These are phyloP conservation scores for Morone chrysops DNA, from an alignment of 2,113 vertebrate genomes.

Conservation along the genomic window DNA sequence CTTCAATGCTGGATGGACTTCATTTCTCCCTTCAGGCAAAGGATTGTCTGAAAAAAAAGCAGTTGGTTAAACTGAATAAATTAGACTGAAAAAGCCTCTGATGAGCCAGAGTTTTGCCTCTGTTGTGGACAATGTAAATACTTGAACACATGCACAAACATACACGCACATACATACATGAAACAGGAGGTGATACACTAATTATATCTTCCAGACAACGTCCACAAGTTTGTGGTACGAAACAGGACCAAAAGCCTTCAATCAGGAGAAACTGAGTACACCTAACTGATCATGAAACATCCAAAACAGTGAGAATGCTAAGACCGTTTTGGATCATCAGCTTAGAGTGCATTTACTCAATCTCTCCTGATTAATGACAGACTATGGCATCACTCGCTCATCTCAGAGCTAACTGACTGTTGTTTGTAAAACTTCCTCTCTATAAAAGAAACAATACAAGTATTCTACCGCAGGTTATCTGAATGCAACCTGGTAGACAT, in stretches of 20 bases:
- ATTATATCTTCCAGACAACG: conserved; percentile 63
- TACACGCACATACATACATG: conserved; percentile 23
- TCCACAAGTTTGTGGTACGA: conserved; percentile 63
- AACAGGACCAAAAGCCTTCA: conserved; percentile 77
- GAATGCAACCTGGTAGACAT: conserved; percentile 82
- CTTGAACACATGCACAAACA: conserved; percentile 49
- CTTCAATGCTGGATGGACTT: conserved; percentile 48
- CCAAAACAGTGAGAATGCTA: conserved; percentile 61
- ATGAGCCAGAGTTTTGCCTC: conserved; percentile 48
- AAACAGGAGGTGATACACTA: conserved; percentile 27
- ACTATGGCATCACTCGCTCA: conserved; percentile 68
- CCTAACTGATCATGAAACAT: conserved; percentile 58
- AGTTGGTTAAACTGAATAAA: conserved; percentile 14
- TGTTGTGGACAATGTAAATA: conserved; percentile 60
- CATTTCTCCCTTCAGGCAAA: conserved; percentile 36
- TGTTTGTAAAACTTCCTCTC: conserved; percentile 77
- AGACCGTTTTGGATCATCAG: conserved; percentile 68
- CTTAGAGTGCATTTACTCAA: conserved; percentile 68
- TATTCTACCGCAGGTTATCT: conserved; percentile 79
- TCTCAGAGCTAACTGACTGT: conserved; percentile 76
- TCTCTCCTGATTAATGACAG: conserved; percentile 70
- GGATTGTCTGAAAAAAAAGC: neutral
- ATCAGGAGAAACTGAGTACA: conserved; percentile 75
- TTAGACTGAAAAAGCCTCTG: conserved; percentile 34
- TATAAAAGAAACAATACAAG: conserved; percentile 73